These are phyloP conservation scores for Slavum lentiscoides DNA, from an alignment of 2,888 invertebrate species.

Conservation along the genomic window DNA sequence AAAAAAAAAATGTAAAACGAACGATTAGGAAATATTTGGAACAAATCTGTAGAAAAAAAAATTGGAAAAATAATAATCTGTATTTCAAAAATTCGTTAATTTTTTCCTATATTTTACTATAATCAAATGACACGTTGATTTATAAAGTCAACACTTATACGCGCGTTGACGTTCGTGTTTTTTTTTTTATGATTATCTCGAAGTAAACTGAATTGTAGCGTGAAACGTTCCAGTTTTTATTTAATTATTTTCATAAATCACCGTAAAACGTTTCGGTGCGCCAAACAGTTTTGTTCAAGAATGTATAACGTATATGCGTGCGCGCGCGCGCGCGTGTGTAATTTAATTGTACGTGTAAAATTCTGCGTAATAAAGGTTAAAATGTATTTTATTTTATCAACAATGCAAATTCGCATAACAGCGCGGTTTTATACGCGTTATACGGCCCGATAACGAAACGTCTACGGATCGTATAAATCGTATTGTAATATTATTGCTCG, in stretches of 20 bases:
- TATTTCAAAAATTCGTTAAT: no score
- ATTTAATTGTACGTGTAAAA: background rate
- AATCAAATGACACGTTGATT: no score
- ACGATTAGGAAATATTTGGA: no score
- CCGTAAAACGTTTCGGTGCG: background rate
- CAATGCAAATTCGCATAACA: conserved; percentile 10
- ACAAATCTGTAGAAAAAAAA: no score
- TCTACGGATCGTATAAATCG: conserved; percentile 30
- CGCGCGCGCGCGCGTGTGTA: background rate
- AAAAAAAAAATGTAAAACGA: no score
- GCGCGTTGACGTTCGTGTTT: no score
- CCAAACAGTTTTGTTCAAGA: background rate
- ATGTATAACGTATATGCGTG: no score
- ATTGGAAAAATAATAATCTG: no score
- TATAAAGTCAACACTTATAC: no score
- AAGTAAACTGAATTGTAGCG: no score
- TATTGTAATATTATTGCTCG: background rate
- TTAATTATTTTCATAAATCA: conserved; percentile 39
- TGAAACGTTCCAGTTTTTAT: background rate
- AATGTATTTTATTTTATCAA: conserved; percentile 8
- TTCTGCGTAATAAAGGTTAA: background rate
- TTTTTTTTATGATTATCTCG: no score
- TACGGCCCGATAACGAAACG: conserved; percentile 10
- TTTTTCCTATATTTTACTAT: no score
- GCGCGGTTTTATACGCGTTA: background rate